These are phyloP conservation scores for Perca fluviatilis DNA, from an alignment of 2,113 vertebrate genomes.

Conservation along the genomic window DNA sequence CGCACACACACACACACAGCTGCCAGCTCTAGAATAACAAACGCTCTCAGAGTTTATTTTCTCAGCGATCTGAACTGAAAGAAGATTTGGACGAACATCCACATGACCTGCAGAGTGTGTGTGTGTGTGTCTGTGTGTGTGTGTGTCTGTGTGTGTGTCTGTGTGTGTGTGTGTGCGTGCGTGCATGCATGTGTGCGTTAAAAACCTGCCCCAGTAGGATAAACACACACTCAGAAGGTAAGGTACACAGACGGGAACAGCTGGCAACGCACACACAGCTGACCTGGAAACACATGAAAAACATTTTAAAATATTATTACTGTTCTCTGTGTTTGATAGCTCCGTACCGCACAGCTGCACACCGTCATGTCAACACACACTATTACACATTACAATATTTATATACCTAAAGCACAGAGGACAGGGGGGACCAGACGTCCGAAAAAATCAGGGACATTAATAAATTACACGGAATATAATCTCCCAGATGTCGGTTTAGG, in stretches of 20 bases:
- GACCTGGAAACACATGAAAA: not conserved
- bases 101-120: conserved; percentile 44
- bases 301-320: not conserved
- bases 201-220: conserved; percentile 46
- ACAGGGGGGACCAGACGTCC: too few relatives aligned
- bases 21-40: conserved; percentile 71
- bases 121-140: conserved; percentile 30
- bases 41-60: conserved; percentile 82
- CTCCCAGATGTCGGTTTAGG: too few relatives aligned
- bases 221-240: conserved; percentile 66
- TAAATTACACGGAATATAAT: too few relatives aligned
- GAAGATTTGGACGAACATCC: conserved; percentile 77
- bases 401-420: too few relatives aligned
- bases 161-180: conserved; percentile 27
- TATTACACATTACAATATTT: not conserved
- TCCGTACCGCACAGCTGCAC: not conserved
- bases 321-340: not conserved
- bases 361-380: not conserved
- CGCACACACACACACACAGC: conserved; percentile 41
- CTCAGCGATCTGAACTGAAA: conserved; percentile 75
- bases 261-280: conserved; percentile 43
- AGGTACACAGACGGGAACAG: conserved; percentile 63
- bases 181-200: conserved; percentile 29
- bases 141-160: conserved; percentile 32
- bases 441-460: too few relatives aligned